Evolutionary conservation across 2,888 invertebrate genomes (phyloP).

Genomic region (Asteroscopus sphinx): DNA sequence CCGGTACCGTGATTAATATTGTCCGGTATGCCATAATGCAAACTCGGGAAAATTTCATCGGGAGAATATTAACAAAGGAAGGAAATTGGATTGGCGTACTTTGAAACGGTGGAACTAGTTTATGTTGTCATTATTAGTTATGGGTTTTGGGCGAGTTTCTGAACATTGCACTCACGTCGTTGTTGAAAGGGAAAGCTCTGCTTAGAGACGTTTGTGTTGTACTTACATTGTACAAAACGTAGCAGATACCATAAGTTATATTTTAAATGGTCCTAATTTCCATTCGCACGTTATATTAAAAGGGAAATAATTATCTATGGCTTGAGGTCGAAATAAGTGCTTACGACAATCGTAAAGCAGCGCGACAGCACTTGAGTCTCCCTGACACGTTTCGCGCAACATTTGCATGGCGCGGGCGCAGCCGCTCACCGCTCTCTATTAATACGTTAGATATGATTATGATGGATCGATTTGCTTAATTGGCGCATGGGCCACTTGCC

Average conservation of each 20-base stretch:
- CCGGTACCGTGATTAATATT: conserved; percentile 35
- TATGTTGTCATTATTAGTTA: conserved; percentile 51
- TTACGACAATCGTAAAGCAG: conserved; percentile 39
- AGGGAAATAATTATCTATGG: conserved; percentile 38
- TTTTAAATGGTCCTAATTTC: conserved; percentile 40
- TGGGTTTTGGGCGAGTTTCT: conserved; percentile 37
- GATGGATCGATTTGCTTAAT: conserved; percentile 74
- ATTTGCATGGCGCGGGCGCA: conserved; percentile 67
- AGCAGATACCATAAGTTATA: conserved; percentile 29
- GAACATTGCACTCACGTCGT: conserved; percentile 30
- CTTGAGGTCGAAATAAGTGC: conserved; percentile 47
- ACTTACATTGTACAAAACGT: conserved; percentile 23
- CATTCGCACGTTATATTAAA: conserved; percentile 37
- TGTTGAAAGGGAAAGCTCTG: conserved; percentile 45
- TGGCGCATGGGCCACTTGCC: conserved; percentile 67
- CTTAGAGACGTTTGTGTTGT: conserved; percentile 26
- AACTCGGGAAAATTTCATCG: conserved; percentile 31
- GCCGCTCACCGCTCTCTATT: conserved; percentile 66
- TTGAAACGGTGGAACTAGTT: conserved; percentile 38
- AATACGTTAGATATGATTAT: conserved; percentile 67
- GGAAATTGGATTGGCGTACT: conserved; percentile 40
- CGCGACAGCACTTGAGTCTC: conserved; percentile 58
- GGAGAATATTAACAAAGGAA: conserved; percentile 39
- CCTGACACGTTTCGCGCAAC: conserved; percentile 71
- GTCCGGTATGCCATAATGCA: conserved; percentile 30